Evolutionary conservation across 1,140 invertebrate genomes (phyloP).

Genomic region (Parasteatoda tepidariorum): DNA sequence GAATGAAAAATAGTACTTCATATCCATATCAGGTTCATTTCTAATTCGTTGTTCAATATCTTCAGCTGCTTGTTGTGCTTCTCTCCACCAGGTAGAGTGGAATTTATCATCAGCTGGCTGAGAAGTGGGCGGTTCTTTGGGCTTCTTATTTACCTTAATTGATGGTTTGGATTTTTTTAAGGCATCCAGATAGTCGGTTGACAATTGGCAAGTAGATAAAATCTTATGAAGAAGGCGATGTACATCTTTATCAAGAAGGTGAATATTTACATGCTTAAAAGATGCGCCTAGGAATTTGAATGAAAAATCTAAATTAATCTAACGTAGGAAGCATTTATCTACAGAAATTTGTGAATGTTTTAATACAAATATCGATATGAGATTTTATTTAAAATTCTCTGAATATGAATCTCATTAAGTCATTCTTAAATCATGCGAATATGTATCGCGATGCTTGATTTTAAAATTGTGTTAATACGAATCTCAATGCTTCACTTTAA

Average conservation of each 20-base stretch:
- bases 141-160: neutral
- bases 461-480: too few relatives aligned
- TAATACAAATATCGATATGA: too few relatives aligned
- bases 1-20: slow-evolving; percentile 28
- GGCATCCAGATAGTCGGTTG: slow-evolving; percentile 85
- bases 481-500: too few relatives aligned
- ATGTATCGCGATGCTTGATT: too few relatives aligned
- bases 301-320: neutral
- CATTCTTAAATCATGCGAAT: too few relatives aligned
- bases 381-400: too few relatives aligned
- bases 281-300: slow-evolving; percentile 10
- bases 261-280: slow-evolving; percentile 64
- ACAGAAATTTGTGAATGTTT: too few relatives aligned
- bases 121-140: neutral
- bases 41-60: slow-evolving; percentile 45
- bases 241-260: slow-evolving; percentile 74
- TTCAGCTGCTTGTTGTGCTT: slow-evolving; percentile 17
- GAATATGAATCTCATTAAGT: too few relatives aligned
- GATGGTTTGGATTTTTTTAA: slow-evolving; percentile 68
- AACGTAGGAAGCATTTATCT: too few relatives aligned
- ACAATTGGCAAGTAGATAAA: slow-evolving; percentile 82
- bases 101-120: neutral
- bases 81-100: slow-evolving; percentile 40
- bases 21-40: slow-evolving; percentile 58
- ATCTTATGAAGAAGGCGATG: slow-evolving; percentile 81